Evolutionary conservation across 2,113 vertebrate genomes (phyloP).

Genomic region (Pterocles orientalis): DNA sequence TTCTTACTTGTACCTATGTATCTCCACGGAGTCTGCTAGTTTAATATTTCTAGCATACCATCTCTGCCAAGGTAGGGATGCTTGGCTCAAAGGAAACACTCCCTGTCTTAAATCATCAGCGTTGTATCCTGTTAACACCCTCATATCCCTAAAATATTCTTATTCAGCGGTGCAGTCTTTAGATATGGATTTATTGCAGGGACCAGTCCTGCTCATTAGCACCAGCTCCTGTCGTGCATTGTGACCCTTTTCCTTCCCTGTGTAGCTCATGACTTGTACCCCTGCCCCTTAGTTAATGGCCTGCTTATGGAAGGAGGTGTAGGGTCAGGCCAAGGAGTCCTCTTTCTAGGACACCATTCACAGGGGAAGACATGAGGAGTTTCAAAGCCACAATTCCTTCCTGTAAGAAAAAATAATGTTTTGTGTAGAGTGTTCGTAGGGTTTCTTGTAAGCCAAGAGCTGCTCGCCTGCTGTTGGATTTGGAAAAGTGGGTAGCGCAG

Average conservation of each 20-base stretch:
- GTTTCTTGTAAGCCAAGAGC: background rate
- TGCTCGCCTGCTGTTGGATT: background rate
- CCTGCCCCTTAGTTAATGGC: background rate
- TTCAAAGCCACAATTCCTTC: background rate
- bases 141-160: background rate
- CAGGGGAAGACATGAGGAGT: background rate
- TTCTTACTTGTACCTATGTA: background rate
- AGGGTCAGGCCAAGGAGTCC: background rate
- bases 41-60: constrained; percentile 29
- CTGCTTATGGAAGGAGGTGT: background rate
- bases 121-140: background rate
- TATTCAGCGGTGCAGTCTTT: background rate
- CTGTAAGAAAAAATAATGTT: background rate
- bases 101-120: background rate
- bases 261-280: background rate
- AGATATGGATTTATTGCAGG: background rate
- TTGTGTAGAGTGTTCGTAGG: background rate
- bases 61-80: background rate
- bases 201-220: background rate
- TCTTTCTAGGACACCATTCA: background rate
- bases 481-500: background rate
- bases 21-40: background rate
- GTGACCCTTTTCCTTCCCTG: background rate
- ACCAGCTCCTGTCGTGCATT: fast-evolving
- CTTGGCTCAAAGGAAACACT: background rate